These are phyloP conservation scores for Netta rufina DNA, from an alignment of 2,797 vertebrate species.

Conservation along the genomic window DNA sequence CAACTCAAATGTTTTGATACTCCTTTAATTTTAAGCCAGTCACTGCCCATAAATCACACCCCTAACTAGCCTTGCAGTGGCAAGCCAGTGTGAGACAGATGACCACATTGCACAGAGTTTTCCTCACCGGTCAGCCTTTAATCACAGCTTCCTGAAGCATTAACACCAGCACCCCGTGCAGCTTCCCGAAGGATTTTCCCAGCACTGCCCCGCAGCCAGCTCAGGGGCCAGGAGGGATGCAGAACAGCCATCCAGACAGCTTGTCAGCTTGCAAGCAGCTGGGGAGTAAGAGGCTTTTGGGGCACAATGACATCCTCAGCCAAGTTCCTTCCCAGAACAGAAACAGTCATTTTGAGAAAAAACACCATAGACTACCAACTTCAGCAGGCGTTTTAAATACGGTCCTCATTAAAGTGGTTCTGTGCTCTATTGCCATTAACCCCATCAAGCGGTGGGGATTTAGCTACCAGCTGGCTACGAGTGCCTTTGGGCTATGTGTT, in stretches of 20 bases:
- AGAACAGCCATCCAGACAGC: too few species aligned
- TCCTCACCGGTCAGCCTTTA: constrained; percentile 6
- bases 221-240: background rate
- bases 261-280: too few species aligned
- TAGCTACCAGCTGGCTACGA: background rate
- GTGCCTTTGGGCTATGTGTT: background rate
- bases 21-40: background rate
- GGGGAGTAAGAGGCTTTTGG: background rate
- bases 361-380: background rate
- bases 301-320: background rate
- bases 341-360: background rate
- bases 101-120: constrained; percentile 35
- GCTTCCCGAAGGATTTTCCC: background rate
- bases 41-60: background rate
- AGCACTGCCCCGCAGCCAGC: background rate
- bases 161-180: background rate
- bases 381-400: background rate
- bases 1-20: background rate
- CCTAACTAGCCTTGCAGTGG: background rate
- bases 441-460: background rate
- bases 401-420: background rate
- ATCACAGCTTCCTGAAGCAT: constrained; percentile 22
- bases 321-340: background rate
- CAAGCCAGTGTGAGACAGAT: constrained; percentile 11
- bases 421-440: background rate